Conservation (phyloP, 2,888 invertebrate genomes). For the Cheilosia soror region DNA sequence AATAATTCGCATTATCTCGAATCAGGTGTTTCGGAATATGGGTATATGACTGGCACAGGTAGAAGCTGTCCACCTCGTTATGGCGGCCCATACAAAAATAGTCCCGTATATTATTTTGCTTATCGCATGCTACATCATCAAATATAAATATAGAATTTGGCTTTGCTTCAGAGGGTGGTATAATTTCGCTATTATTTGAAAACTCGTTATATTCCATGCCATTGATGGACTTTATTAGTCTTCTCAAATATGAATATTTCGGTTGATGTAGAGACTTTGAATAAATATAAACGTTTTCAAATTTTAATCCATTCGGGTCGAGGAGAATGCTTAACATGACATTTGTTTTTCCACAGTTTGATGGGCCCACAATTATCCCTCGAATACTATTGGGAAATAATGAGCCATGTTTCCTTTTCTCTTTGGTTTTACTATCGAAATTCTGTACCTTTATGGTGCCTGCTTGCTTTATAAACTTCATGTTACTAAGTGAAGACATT, state of each 20-base stretch:
- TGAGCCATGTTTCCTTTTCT: slow-evolving; percentile 72
- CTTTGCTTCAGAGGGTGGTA: slow-evolving; percentile 61
- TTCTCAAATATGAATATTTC: slow-evolving; percentile 44
- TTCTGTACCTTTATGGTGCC: background rate
- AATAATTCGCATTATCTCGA: slow-evolving; percentile 79
- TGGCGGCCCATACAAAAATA: slow-evolving; percentile 72
- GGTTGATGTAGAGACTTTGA: too few relatives aligned
- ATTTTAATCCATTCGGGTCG: too few relatives aligned
- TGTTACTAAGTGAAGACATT: background rate
- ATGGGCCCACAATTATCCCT: too few relatives aligned
- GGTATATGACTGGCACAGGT: slow-evolving; percentile 79
- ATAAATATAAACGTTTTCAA: too few relatives aligned
- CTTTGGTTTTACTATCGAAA: background rate
- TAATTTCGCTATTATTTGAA: slow-evolving; percentile 45
- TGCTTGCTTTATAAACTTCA: background rate
- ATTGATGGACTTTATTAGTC: slow-evolving; percentile 7
- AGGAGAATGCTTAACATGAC: too few relatives aligned
- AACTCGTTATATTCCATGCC: slow-evolving; percentile 47
- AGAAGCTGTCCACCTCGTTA: slow-evolving; percentile 79
- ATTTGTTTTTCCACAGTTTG: too few relatives aligned
- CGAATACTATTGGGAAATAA: slow-evolving; percentile 75
- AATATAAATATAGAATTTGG: slow-evolving; percentile 78
- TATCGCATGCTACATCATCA: slow-evolving; percentile 80
- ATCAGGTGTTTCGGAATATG: slow-evolving; percentile 80
- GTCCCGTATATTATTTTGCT: slow-evolving; percentile 43